Percentiles rank a stretch among this genome's conserved stretches.
These are phyloP conservation scores for Sphinx pinastri DNA, from an alignment of 2,888 invertebrate species.

Conservation along the genomic window DNA sequence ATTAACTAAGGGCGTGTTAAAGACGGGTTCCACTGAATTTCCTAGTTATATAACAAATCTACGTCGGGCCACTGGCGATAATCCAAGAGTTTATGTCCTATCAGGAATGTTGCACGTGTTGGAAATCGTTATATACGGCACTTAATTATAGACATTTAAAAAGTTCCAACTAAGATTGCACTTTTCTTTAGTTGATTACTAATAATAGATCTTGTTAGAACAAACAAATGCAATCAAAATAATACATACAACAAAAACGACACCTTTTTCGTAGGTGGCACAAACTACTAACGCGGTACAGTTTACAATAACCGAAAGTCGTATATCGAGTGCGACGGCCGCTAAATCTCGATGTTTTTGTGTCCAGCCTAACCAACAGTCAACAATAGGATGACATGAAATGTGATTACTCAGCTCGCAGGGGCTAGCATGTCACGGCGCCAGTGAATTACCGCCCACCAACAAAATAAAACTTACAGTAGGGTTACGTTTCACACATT, in stretches of 20 bases:
- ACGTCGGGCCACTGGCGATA: constrained; percentile 68
- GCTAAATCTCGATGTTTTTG: constrained; percentile 70
- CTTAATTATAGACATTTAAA: background rate
- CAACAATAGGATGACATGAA: constrained; percentile 75
- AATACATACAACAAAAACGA: background rate
- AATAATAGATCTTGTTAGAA: too few relatives aligned
- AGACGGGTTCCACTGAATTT: constrained; percentile 55
- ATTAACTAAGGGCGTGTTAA: background rate
- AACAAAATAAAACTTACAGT: constrained; percentile 29
- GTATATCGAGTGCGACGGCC: constrained; percentile 51
- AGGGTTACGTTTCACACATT: constrained; percentile 27
- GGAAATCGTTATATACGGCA: background rate
- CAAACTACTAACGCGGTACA: background rate
- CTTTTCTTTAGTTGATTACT: too few relatives aligned
- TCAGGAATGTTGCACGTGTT: constrained; percentile 47
- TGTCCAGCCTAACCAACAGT: constrained; percentile 55
- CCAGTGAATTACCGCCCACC: constrained; percentile 67
- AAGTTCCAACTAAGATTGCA: background rate
- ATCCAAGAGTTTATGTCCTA: constrained; percentile 62
- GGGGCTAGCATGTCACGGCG: constrained; percentile 70
- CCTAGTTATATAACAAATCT: constrained; percentile 67
- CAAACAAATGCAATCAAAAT: background rate
- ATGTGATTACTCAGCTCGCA: constrained; percentile 75
- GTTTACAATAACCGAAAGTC: constrained; percentile 35
- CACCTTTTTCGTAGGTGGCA: background rate